Percentiles rank a stretch among this genome's conserved stretches.
phyloP scores from a whole-genome alignment of 2,888 invertebrate species.

The Tiliacea citrago region DNA sequence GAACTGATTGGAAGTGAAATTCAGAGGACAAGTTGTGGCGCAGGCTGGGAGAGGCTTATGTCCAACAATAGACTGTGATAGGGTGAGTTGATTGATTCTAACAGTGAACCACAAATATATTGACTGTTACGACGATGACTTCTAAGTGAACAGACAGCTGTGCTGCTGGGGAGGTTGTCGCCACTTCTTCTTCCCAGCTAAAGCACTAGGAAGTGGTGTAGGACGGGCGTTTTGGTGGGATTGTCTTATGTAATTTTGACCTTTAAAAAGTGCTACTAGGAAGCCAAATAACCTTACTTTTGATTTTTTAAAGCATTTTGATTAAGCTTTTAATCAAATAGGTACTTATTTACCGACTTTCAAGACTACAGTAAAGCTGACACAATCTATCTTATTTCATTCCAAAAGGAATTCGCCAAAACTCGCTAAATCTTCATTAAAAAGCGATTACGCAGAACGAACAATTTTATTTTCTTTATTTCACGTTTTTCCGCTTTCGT shows the following conservation, averaged over 20 bases:
- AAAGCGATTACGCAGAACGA: conserved; percentile 55
- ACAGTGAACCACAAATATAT: too few species aligned
- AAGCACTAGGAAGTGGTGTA: background rate
- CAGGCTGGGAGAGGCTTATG: too few species aligned
- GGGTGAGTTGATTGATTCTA: too few species aligned
- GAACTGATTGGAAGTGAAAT: too few species aligned
- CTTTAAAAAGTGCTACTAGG: background rate
- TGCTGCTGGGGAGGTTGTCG: background rate
- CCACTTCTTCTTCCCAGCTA: background rate
- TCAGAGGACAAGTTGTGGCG: too few species aligned
- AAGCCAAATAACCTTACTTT: too few species aligned
- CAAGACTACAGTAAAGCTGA: conserved; percentile 21
- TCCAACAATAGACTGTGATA: too few species aligned
- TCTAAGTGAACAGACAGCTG: background rate
- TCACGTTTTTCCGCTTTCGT: conserved; percentile 15
- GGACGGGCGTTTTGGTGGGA: too few species aligned
- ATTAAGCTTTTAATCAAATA: conserved; percentile 11
- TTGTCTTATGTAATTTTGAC: background rate
- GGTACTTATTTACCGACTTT: conserved; percentile 10
- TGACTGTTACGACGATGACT: too few species aligned
- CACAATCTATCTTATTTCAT: conserved; percentile 52
- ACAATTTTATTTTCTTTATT: conserved; percentile 43
- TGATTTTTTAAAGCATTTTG: background rate
- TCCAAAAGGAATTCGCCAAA: conserved; percentile 45
- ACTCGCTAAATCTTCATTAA: conserved; percentile 66